A percentile compares a stretch with the other conserved stretches of the same genome.
phyloP scores from a whole-genome alignment of 2,888 invertebrate genomes.

The Anoncus sp. region DNA sequence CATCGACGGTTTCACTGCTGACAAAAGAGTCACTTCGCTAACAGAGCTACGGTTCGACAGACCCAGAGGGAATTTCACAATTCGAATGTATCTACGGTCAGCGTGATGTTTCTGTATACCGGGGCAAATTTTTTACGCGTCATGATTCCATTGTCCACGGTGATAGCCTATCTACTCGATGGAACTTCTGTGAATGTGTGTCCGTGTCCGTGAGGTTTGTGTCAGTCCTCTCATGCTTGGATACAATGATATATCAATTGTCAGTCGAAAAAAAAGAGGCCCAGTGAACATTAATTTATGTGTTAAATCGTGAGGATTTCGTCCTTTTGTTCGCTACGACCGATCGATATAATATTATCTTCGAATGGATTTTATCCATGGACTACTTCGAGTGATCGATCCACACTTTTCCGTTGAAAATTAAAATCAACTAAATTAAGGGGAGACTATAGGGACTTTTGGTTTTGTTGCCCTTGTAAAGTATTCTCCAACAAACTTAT shows the following conservation, averaged over 20 bases:
- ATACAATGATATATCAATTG: background rate
- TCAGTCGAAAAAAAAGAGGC: background rate
- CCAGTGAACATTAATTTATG: background rate
- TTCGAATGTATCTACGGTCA: slow-evolving; percentile 22
- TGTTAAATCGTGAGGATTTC: background rate
- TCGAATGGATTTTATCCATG: background rate
- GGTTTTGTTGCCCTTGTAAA: too few relatives aligned
- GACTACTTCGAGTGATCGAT: background rate
- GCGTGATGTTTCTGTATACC: background rate
- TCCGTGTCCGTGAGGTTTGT: slow-evolving; percentile 2
- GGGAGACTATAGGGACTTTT: too few relatives aligned
- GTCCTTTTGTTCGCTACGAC: background rate
- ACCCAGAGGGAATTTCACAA: slow-evolving; percentile 33
- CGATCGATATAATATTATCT: background rate
- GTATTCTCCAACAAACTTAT: too few relatives aligned
- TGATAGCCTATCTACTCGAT: slow-evolving; percentile 5
- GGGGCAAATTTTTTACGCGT: slow-evolving; percentile 43
- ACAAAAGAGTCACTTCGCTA: slow-evolving; percentile 61
- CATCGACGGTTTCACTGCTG: slow-evolving; percentile 39
- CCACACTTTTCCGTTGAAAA: too few relatives aligned
- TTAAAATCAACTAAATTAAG: too few relatives aligned
- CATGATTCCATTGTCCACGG: slow-evolving; percentile 46
- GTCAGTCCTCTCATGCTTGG: background rate
- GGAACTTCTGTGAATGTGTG: background rate
- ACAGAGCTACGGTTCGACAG: slow-evolving; percentile 20